Percentiles rank a stretch among this genome's conserved stretches.
Evolutionary conservation across 2,888 invertebrate species (phyloP).

Genomic region (Thymelicus acteon): DNA sequence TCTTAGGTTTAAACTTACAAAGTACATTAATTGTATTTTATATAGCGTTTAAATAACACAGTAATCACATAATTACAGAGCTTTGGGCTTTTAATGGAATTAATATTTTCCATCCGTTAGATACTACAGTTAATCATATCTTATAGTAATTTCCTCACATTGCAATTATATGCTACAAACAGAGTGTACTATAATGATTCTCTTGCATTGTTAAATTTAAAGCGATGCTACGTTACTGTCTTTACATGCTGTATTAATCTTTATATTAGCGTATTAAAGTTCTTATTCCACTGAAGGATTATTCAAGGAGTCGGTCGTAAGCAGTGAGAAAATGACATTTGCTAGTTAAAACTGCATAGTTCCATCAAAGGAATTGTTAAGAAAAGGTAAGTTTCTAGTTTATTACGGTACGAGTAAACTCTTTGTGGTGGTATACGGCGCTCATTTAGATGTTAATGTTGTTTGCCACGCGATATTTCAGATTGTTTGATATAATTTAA

Average conservation of each 20-base stretch:
- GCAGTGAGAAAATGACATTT: conserved; percentile 48
- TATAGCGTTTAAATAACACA: too few relatives aligned
- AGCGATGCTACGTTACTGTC: conserved; percentile 3
- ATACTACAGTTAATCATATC: not conserved
- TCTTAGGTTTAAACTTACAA: too few relatives aligned
- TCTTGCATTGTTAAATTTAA: conserved; percentile 25
- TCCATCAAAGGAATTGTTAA: conserved; percentile 41
- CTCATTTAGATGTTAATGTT: conserved; percentile 35
- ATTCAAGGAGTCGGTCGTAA: conserved; percentile 27
- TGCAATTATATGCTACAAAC: conserved; percentile 29
- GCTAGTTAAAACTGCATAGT: conserved; percentile 48
- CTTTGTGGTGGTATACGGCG: conserved; percentile 39
- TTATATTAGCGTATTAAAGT: not conserved
- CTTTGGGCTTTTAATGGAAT: not conserved
- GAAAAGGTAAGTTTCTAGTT: conserved; percentile 32
- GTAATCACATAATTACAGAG: not conserved
- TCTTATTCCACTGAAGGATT: not conserved
- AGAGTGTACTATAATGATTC: conserved; percentile 29
- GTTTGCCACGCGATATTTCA: conserved; percentile 18
- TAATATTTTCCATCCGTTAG: conserved; percentile 1
- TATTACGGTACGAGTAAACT: conserved; percentile 39
- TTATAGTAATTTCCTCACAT: conserved; percentile 18
- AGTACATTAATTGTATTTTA: too few relatives aligned
- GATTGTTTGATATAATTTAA: conserved; percentile 15
- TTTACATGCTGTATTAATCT: not conserved